Conservation (phyloP, 2,797 vertebrate genomes). For the Poeciliopsis presidionis region DNA sequence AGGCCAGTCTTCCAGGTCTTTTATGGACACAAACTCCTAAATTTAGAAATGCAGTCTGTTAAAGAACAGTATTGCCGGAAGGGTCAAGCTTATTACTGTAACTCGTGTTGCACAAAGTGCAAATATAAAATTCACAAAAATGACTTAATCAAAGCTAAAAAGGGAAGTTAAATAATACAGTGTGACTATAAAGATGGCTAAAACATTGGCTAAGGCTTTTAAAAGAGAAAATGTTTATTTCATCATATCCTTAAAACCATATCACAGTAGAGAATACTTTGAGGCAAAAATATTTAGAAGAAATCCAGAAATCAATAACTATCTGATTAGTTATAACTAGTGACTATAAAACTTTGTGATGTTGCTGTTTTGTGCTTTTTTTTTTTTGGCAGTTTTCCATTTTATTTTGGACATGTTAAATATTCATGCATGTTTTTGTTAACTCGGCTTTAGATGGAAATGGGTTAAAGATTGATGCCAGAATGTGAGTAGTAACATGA, state of each 20-base stretch:
- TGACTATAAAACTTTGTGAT: too few species aligned
- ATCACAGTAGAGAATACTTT: too few species aligned
- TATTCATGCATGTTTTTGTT: neutral
- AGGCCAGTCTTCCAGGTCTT: neutral
- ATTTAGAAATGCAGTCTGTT: neutral
- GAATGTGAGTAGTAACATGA: neutral
- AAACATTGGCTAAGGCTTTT: neutral
- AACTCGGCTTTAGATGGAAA: neutral
- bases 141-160: neutral
- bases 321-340: neutral
- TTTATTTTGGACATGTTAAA: neutral
- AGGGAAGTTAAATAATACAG: neutral
- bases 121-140: neutral
- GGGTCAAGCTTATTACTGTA: neutral
- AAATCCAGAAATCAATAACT: neutral
- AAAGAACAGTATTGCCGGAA: neutral
- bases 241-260: neutral
- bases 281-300: too few species aligned
- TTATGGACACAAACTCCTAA: neutral
- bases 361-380: neutral
- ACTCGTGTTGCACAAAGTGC: neutral
- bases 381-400: neutral
- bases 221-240: neutral
- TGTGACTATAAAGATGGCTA: neutral
- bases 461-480: neutral